phyloP scores from a whole-genome alignment of 1,140 invertebrate species.

The Prorops nasuta region DNA sequence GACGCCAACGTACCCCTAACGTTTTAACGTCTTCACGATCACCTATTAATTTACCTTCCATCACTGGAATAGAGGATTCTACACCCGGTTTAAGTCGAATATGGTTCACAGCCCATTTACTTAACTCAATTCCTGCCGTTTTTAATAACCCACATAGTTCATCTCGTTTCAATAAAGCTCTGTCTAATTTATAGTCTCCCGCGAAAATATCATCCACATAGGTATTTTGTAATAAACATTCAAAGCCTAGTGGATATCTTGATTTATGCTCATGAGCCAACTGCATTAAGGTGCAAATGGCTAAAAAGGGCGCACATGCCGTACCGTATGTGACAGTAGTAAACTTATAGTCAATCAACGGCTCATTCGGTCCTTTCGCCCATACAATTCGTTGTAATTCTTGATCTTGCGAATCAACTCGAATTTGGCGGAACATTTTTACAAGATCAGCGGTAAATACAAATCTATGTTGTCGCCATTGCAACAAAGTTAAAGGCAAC shows the following conservation, averaged over 20 bases:
- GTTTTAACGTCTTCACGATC: not conserved
- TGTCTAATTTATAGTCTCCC: not conserved
- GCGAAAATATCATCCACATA: not conserved
- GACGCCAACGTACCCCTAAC: not conserved
- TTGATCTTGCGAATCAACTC: conserved; percentile 9
- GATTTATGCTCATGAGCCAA: no score
- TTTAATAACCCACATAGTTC: not conserved
- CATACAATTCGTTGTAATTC: conserved; percentile 40
- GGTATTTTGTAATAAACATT: not conserved
- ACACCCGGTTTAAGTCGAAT: not conserved
- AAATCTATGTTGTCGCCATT: not conserved
- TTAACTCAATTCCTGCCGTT: not conserved
- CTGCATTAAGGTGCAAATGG: not conserved
- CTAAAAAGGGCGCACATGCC: not conserved
- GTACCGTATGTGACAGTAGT: not conserved
- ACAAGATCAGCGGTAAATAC: conserved; percentile 13
- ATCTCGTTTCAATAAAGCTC: not conserved
- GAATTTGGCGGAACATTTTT: conserved; percentile 20
- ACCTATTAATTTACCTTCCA: not conserved
- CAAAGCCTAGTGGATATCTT: not conserved
- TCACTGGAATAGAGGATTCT: not conserved
- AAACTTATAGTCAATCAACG: not conserved
- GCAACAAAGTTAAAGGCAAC: not conserved
- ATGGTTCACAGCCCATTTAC: not conserved
- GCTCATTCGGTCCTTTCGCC: not conserved